Evolutionary conservation across 2,888 invertebrate species (phyloP).

Genomic region (Nomada lathburiana): DNA sequence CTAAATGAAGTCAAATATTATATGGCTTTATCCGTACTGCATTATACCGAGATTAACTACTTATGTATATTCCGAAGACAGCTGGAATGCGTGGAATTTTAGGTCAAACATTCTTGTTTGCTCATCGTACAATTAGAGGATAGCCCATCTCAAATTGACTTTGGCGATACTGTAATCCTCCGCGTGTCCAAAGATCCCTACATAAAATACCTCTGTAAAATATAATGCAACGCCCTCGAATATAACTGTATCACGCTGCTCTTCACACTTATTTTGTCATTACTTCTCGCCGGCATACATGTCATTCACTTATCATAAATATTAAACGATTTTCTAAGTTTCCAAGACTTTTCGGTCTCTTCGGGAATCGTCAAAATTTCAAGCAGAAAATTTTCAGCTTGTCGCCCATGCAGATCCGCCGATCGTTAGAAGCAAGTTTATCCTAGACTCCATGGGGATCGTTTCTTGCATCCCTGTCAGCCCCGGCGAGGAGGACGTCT

Average conservation of each 20-base stretch:
- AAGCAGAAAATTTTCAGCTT: slow-evolving; percentile 3
- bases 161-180: slow-evolving; percentile 23
- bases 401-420: slow-evolving; percentile 77
- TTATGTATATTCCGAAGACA: slow-evolving; percentile 56
- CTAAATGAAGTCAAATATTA: neutral
- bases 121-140: slow-evolving; percentile 28
- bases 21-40: slow-evolving; percentile 35
- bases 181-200: neutral
- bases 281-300: too few relatives aligned
- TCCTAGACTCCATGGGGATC: slow-evolving; percentile 81
- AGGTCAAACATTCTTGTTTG: slow-evolving; percentile 46
- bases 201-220: neutral
- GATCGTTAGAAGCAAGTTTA: slow-evolving; percentile 81
- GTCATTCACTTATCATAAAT: too few relatives aligned
- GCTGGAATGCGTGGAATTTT: slow-evolving; percentile 63
- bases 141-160: slow-evolving; percentile 29
- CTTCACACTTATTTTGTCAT: too few relatives aligned
- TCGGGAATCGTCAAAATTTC: slow-evolving; percentile 15
- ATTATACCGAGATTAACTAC: slow-evolving; percentile 63
- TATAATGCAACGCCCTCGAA: neutral
- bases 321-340: too few relatives aligned
- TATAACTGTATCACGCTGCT: too few relatives aligned
- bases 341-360: neutral
- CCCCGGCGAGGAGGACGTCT: slow-evolving; percentile 72
- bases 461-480: slow-evolving; percentile 80